Base-by-base conservation (phyloP, 2,113 vertebrate species). In the Phasianus colchicus region DNA sequence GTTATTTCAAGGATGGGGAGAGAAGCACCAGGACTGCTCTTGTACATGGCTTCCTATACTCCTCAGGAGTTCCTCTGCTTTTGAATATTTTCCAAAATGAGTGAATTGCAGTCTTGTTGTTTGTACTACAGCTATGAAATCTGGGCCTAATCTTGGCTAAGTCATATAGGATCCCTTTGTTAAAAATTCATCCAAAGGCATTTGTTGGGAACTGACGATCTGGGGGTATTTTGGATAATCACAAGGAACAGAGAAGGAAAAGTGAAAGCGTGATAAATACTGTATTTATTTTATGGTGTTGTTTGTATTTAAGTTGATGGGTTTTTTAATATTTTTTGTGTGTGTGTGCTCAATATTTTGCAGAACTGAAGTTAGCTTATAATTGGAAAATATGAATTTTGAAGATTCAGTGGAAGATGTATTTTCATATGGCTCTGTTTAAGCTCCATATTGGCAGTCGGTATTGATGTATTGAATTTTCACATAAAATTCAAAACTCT, bases 401-500 rank as follows among this genome's bases (percentile, higher is more conserved):
- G 32, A 61, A 4, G 27, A 52, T 6, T n/a, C 79, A 77, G 67
- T 48, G 27, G 72, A 30, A 95, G 93, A 86, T 18, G 32, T 30
- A 64, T 67, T 95, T 96, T 92, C 55, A 71, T 83, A 42, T 57
- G 38, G 50, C 89, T 89, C 25, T 0, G 0, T 60, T 79, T 74
- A 73, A 93, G 47, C 50, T 88, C 38, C 30, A 8, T 64, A 80
- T 47, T 86, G 82, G 38, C 74, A 89, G 38, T 29, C 30, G 69
- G 45, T 80, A 75, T 6, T 88, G 87, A 95, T 86, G 72, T 72
- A 78, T 83, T 95, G 92, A 95, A 96, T 97, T 92, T 96, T 91
- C 79, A 69, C 61, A 95, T 60, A 90, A 94, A 91, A 94, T 95
- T 93, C 90, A 91, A 58, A 91, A 88, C 57, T 12, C 69, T 88